These are phyloP conservation scores for Periphyllus acericola DNA, from an alignment of 2,888 invertebrate species.

Conservation along the genomic window DNA sequence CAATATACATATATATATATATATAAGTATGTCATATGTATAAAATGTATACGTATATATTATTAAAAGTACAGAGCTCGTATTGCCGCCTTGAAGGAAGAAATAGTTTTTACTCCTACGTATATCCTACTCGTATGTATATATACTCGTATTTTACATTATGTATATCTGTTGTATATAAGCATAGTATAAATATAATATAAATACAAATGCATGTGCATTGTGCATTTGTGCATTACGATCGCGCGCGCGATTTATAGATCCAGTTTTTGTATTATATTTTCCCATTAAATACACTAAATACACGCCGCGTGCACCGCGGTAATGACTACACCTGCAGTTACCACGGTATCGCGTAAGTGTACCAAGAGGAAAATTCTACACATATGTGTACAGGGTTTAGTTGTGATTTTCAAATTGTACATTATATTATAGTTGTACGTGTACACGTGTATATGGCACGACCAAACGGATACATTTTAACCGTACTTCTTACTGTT, in stretches of 20 bases:
- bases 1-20: too few species aligned
- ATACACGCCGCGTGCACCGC: neutral
- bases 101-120: neutral
- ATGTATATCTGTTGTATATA: neutral
- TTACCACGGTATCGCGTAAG: too few species aligned
- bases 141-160: neutral
- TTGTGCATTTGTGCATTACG: neutral
- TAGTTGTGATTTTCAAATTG: too few species aligned
- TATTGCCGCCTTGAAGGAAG: neutral
- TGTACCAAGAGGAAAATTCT: too few species aligned
- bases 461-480: too few species aligned
- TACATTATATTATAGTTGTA: too few species aligned
- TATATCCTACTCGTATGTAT: neutral
- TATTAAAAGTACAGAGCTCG: neutral
- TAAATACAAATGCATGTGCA: neutral
- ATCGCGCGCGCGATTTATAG: neutral
- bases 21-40: neutral
- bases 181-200: neutral
- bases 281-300: neutral
- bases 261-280: constrained; percentile 6
- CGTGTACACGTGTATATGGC: too few species aligned
- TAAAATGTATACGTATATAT: neutral
- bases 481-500: too few species aligned
- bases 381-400: too few species aligned
- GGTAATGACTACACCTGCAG: neutral